Base-by-base conservation (phyloP, 2,888 invertebrate genomes). In the Cetonia aurata region DNA sequence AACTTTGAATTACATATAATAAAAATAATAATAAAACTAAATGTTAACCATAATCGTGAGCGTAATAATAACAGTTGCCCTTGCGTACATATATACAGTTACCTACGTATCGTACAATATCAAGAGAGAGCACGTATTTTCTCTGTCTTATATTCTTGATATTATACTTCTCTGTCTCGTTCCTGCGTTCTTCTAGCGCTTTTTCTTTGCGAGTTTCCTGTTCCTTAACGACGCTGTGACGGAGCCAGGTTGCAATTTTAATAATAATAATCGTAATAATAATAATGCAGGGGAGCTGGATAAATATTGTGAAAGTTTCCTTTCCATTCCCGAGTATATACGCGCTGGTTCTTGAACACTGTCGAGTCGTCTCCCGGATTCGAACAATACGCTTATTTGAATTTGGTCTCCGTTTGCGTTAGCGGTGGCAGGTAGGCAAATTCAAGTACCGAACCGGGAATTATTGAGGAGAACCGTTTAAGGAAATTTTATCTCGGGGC, bases 1-100 rank as follows among this genome's bases (percentile, higher is more conserved):
- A 80, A 80, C 77, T 81, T 81, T 76, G 80, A 83, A 83, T 83
- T 83, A 83, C 82, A 82, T 81, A 81, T 80, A 82, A 82, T 82
- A 82, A 82, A 82, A 82, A 82, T 83, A 83, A 83, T 79, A 77
- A 73, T 79, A 79, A 82, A 82, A 77, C 79, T 78, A 80, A 82
- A 82, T 80, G 82, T 81, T 80, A 80, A 80, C 80, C 80, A 83
- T 83, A 82, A 82, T 80, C 81, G 78, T 81, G 78, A 81, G 80
- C 78, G 78, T 79, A 77, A 79, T 77, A 80, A 82, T 80, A 80
- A 79, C 76, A 77, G 78, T 78, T 78, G 79, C 77, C 80, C 80
- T 80, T 80, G 79, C 13, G 17, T 56, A 41, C 41, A 37, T 72
- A 73, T 70, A 72, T 66, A 71, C 73, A 72, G 72, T 71, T 67